A percentile compares a stretch with the other conserved stretches of the same genome.
Evolutionary conservation across 2,797 vertebrate species (phyloP).

Genomic region (Amniataba percoides): DNA sequence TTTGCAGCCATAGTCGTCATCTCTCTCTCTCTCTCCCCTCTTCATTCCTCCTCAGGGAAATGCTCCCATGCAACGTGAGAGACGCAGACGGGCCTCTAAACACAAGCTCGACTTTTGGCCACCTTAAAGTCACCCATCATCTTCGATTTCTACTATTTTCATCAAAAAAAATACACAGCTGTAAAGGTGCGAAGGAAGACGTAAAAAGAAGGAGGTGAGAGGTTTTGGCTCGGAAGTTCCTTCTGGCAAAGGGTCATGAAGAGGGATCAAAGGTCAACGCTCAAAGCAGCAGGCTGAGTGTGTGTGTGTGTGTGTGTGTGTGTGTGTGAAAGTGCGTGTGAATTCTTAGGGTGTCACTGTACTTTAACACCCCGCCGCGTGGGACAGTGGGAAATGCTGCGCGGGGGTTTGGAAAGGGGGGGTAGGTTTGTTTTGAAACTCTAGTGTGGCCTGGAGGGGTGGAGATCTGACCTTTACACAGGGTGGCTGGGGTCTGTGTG

Average conservation of each 20-base stretch:
- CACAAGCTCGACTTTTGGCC: conserved; percentile 28
- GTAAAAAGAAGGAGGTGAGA: neutral
- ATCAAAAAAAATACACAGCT: neutral
- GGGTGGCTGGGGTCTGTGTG: conserved; percentile 6
- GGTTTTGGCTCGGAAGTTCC: neutral
- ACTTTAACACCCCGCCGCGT: neutral
- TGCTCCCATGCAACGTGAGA: conserved; percentile 40
- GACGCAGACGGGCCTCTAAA: conserved; percentile 33
- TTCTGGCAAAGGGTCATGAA: conserved; percentile 1
- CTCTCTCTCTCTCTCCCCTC: conserved; percentile 10
- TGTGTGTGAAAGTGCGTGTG: neutral
- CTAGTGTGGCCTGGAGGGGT: conserved; percentile 61
- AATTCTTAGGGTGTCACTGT: conserved; percentile 36
- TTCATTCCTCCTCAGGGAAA: conserved; percentile 63
- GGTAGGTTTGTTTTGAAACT: conserved; percentile 84
- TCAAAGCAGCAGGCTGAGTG: neutral
- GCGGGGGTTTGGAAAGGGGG: conserved; percentile 2
- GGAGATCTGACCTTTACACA: conserved; percentile 76
- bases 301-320: conserved; percentile 8
- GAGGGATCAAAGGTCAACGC: conserved; percentile 15
- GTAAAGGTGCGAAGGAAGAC: neutral
- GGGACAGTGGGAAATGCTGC: conserved; percentile 14
- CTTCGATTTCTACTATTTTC: neutral
- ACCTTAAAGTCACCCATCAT: neutral
- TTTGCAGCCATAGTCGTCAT: conserved; percentile 60